A percentile compares a stretch with the other conserved stretches of the same genome.
phyloP scores from a whole-genome alignment of 2,888 invertebrate species.

The Netelia melanura region DNA sequence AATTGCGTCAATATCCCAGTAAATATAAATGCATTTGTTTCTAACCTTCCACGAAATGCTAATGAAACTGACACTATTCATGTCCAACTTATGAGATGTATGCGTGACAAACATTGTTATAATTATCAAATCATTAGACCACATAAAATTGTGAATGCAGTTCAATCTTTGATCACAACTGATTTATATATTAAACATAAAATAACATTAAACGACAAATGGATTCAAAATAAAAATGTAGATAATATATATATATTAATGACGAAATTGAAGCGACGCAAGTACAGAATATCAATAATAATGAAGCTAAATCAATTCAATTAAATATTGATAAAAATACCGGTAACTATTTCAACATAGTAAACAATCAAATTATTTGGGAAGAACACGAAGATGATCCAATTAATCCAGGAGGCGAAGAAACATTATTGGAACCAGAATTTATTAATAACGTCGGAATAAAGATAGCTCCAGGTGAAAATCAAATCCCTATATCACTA shows the following conservation, averaged over 20 bases:
- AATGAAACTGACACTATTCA: slow-evolving; percentile 61
- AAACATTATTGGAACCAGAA: no score
- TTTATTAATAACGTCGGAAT: slow-evolving; percentile 30
- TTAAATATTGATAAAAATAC: background rate
- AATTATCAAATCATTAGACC: slow-evolving; percentile 55
- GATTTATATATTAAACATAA: slow-evolving; percentile 52
- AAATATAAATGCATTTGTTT: slow-evolving; percentile 63
- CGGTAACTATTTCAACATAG: background rate
- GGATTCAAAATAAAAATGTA: slow-evolving; percentile 8
- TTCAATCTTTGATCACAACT: slow-evolving; percentile 50
- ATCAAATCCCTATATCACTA: slow-evolving; percentile 52
- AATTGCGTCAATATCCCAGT: slow-evolving; percentile 67
- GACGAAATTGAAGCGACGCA: no score
- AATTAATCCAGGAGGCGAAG: no score
- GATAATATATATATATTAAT: slow-evolving; percentile 1
- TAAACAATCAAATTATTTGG: slow-evolving; percentile 24
- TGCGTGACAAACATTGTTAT: slow-evolving; percentile 57
- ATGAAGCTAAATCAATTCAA: no score
- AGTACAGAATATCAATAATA: no score
- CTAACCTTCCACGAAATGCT: slow-evolving; percentile 54
- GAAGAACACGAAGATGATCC: slow-evolving; percentile 52
- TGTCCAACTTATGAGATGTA: slow-evolving; percentile 57
- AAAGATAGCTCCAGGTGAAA: slow-evolving; percentile 62
- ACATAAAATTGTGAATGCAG: slow-evolving; percentile 49
- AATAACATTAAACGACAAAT: slow-evolving; percentile 38